Evolutionary conservation across 2,797 vertebrate species (phyloP).

Genomic region (Sphaeramia orbicularis): DNA sequence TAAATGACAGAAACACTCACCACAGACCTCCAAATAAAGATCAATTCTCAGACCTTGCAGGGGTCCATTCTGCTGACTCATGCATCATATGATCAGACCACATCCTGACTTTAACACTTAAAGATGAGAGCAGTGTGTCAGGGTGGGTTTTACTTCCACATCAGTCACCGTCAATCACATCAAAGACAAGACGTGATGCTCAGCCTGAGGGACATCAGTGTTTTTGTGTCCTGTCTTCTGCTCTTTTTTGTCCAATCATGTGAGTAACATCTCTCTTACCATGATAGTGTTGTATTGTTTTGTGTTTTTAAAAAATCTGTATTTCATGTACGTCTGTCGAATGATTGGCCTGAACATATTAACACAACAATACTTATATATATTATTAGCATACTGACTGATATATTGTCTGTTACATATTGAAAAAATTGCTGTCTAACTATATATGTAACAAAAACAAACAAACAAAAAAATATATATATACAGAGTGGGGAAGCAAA

Average conservation of each 20-base stretch:
- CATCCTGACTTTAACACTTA: constrained; percentile 61
- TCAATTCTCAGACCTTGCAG: background rate
- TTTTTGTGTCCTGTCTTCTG: constrained; percentile 5
- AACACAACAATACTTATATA: too few relatives aligned
- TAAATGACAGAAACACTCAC: constrained; percentile 3
- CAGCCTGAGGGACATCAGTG: background rate
- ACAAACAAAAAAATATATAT: too few relatives aligned
- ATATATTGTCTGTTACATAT: too few relatives aligned
- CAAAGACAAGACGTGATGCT: constrained; percentile 56
- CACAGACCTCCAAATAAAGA: background rate
- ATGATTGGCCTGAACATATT: too few relatives aligned
- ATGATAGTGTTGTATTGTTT: too few relatives aligned
- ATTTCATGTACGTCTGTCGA: too few relatives aligned
- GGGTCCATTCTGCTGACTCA: constrained; percentile 34
- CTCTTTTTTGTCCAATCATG: constrained; percentile 46
- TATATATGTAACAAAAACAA: too few relatives aligned
- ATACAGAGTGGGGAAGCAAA: too few relatives aligned
- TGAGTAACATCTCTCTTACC: constrained; percentile 63
- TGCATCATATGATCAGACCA: constrained; percentile 50
- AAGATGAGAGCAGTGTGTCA: background rate
- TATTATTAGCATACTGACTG: too few relatives aligned
- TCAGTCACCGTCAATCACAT: background rate
- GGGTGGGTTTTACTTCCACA: constrained; percentile 19
- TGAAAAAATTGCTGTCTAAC: too few relatives aligned
- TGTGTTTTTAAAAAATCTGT: too few relatives aligned